These are phyloP conservation scores for Euschistus heros DNA, from an alignment of 1,140 invertebrate species.

Conservation along the genomic window DNA sequence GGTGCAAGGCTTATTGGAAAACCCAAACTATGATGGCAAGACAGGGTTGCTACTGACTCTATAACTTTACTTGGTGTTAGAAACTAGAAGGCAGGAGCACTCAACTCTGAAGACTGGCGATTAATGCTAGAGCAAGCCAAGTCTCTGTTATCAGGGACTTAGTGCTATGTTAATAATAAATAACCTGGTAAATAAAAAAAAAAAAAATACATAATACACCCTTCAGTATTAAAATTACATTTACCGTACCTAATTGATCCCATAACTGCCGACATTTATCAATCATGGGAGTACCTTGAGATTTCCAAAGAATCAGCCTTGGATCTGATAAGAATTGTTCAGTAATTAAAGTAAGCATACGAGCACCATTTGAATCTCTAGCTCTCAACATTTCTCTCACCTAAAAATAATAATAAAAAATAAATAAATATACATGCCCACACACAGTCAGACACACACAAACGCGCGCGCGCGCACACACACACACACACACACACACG, in stretches of 20 bases:
- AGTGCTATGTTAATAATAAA: not conserved
- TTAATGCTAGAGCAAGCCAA: too few relatives aligned
- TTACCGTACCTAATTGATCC: slow-evolving; percentile 60
- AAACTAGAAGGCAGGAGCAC: too few relatives aligned
- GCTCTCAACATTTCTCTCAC: slow-evolving; percentile 75
- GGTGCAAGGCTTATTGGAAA: too few relatives aligned
- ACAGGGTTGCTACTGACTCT: too few relatives aligned
- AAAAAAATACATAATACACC: not conserved
- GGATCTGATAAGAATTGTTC: slow-evolving; percentile 80
- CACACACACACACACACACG: too few relatives aligned
- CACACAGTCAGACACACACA: too few relatives aligned
- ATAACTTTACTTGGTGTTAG: too few relatives aligned
- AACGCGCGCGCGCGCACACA: too few relatives aligned
- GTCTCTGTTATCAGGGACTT: not conserved
- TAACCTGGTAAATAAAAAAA: not conserved
- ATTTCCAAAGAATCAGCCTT: slow-evolving; percentile 64
- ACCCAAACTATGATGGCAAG: too few relatives aligned
- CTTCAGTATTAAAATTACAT: not conserved
- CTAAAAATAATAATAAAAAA: slow-evolving; percentile 35
- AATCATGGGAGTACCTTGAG: slow-evolving; percentile 67
- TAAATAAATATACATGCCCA: too few relatives aligned
- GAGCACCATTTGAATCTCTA: slow-evolving; percentile 70
- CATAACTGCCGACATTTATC: slow-evolving; percentile 75
- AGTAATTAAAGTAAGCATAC: slow-evolving; percentile 78
- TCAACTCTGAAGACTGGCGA: too few relatives aligned